Percentiles rank a stretch among this genome's conserved stretches.
Evolutionary conservation across 2,797 vertebrate species (phyloP).

Genomic region (Sebastes diploproa): DNA sequence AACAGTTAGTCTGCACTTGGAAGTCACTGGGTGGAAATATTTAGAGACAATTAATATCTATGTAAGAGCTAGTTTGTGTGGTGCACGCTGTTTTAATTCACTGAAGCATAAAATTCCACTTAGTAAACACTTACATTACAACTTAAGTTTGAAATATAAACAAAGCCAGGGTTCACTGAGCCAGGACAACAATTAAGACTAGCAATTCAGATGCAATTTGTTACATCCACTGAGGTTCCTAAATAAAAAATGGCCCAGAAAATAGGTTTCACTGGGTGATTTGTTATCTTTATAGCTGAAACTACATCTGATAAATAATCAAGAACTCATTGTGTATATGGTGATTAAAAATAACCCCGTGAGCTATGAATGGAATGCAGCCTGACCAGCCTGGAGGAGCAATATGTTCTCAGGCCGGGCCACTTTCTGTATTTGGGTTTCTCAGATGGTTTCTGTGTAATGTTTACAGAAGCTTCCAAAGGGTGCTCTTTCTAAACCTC

Average conservation of each 20-base stretch:
- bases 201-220: not conserved
- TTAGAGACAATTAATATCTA: not conserved
- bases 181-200: not conserved
- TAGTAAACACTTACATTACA: not conserved
- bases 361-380: constrained; percentile 51
- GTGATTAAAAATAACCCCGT: constrained; percentile 25
- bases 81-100: not conserved
- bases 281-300: not conserved
- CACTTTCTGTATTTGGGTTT: constrained; percentile 42
- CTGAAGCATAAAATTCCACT: not conserved
- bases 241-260: not conserved
- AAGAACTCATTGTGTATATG: constrained; percentile 24
- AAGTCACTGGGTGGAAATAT: not conserved
- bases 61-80: not conserved
- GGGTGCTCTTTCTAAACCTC: constrained; percentile 28
- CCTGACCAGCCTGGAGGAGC: constrained; percentile 12
- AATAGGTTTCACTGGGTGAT: not conserved
- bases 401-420: constrained; percentile 25
- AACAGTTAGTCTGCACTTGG: not conserved
- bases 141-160: not conserved
- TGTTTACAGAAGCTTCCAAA: constrained; percentile 44
- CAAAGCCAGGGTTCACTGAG: not conserved
- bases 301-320: constrained; percentile 32
- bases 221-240: not conserved
- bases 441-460: constrained; percentile 20